Conservation (phyloP, 2,888 invertebrate species). For the Petrophora chlorosata region DNA sequence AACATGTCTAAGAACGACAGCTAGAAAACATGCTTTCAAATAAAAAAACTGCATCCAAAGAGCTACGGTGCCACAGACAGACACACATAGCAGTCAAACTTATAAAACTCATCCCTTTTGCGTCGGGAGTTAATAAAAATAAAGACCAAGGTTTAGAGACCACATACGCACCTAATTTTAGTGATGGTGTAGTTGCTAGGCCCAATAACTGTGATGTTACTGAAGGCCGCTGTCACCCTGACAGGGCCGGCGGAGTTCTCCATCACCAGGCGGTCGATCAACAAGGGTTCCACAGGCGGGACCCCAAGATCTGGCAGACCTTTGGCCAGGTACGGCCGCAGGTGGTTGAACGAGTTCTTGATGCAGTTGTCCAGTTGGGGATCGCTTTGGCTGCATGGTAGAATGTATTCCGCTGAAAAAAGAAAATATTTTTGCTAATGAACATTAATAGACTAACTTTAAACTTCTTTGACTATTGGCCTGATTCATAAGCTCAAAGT, state of each 20-base stretch:
- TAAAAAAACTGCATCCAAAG: too few species aligned
- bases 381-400: slow-evolving; percentile 87
- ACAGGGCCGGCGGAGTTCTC: slow-evolving; percentile 91
- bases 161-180: slow-evolving; percentile 85
- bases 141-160: too few species aligned
- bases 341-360: slow-evolving; percentile 87
- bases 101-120: too few species aligned
- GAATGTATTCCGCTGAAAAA: slow-evolving; percentile 88
- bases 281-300: slow-evolving; percentile 89
- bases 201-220: slow-evolving; percentile 89
- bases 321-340: slow-evolving; percentile 87
- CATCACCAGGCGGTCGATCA: slow-evolving; percentile 88
- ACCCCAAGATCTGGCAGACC: slow-evolving; percentile 89
- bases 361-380: slow-evolving; percentile 87
- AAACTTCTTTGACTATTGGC: too few species aligned
- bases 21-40: too few species aligned
- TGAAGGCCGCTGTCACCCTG: slow-evolving; percentile 88
- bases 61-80: too few species aligned
- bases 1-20: too few species aligned
- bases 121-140: too few species aligned
- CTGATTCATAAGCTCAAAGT: too few species aligned
- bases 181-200: slow-evolving; percentile 89
- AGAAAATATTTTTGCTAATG: slow-evolving; percentile 6
- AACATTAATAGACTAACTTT: too few species aligned
- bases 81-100: too few species aligned